Percentiles rank a stretch among this genome's conserved stretches.
Evolutionary conservation across 1,140 invertebrate genomes (phyloP).

Genomic region (Drosophila prosaltans): DNA sequence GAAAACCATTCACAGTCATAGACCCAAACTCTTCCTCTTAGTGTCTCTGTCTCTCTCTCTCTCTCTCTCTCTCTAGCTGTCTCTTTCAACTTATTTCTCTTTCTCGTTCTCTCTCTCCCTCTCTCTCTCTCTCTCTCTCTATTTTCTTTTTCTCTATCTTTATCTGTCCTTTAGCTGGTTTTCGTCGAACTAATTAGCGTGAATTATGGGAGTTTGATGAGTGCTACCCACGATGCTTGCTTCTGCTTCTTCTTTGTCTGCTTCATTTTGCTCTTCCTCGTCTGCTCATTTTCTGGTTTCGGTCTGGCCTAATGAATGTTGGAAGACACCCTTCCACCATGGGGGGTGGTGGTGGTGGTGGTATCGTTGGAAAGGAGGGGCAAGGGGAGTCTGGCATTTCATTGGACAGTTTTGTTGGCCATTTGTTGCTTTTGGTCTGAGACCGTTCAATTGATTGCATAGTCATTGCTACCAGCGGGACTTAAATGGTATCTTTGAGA

Average conservation of each 20-base stretch:
- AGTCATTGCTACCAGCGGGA: constrained; percentile 10
- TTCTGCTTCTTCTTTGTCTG: not conserved
- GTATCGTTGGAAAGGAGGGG: too few relatives aligned
- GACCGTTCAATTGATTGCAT: constrained; percentile 9
- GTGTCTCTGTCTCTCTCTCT: not conserved
- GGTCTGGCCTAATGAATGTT: constrained; percentile 43
- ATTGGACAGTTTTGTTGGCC: constrained; percentile 53
- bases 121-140: not conserved
- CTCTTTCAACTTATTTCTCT: too few relatives aligned
- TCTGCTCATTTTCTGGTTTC: constrained; percentile 1
- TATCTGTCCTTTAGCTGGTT: constrained; percentile 14
- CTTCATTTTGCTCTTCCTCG: not conserved
- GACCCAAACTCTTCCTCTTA: not conserved
- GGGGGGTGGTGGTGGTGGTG: too few relatives aligned
- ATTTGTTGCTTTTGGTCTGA: constrained; percentile 42
- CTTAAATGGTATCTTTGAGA: constrained; percentile 24
- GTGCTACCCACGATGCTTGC: constrained; percentile 6
- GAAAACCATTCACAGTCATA: not conserved
- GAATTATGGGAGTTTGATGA: constrained; percentile 66
- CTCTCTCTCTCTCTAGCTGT: not conserved
- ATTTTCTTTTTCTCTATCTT: not conserved
- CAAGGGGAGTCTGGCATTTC: not conserved
- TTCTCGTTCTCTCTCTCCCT: not conserved
- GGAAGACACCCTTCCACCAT: not conserved
- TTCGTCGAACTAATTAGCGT: constrained; percentile 66